Conservation (phyloP, 2,888 invertebrate species). For the Platypus cylindrus region DNA sequence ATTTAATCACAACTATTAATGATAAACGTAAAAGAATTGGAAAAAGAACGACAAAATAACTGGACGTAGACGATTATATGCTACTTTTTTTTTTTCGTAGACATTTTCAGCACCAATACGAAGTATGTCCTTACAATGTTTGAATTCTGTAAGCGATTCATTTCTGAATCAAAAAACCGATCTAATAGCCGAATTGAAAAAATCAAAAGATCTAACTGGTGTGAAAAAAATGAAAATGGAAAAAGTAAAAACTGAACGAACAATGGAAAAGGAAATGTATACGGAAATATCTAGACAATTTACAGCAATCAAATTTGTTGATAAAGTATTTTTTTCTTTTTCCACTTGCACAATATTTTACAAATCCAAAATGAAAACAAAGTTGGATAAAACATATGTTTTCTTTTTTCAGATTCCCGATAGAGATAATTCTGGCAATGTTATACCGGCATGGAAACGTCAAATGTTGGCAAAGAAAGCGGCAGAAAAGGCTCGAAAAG, state of each 20-base stretch:
- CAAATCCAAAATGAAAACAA: neutral
- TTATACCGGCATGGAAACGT: constrained; percentile 88
- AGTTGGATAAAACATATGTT: too few species aligned
- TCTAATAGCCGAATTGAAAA: constrained; percentile 82
- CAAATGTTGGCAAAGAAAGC: constrained; percentile 92
- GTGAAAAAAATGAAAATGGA: constrained; percentile 88
- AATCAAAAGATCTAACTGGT: constrained; percentile 87
- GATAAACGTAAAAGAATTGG: too few species aligned
- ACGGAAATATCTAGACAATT: constrained; percentile 76
- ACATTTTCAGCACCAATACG: constrained; percentile 69
- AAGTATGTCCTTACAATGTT: constrained; percentile 63
- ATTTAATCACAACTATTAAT: too few species aligned
- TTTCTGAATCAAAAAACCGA: constrained; percentile 70
- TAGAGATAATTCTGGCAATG: constrained; percentile 74
- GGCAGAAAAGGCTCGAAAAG: constrained; percentile 83
- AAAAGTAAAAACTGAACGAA: constrained; percentile 70
- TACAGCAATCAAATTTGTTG: constrained; percentile 75
- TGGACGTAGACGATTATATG: too few species aligned
- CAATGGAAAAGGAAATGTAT: constrained; percentile 69
- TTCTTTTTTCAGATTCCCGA: constrained; percentile 63
- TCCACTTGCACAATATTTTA: neutral
- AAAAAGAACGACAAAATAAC: too few species aligned
- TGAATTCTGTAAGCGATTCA: constrained; percentile 47
- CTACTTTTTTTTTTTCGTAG: constrained; percentile 32
- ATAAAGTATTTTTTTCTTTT: constrained; percentile 50